phyloP scores from a whole-genome alignment of 1,140 invertebrate genomes.

The Oreohelix idahoensis region DNA sequence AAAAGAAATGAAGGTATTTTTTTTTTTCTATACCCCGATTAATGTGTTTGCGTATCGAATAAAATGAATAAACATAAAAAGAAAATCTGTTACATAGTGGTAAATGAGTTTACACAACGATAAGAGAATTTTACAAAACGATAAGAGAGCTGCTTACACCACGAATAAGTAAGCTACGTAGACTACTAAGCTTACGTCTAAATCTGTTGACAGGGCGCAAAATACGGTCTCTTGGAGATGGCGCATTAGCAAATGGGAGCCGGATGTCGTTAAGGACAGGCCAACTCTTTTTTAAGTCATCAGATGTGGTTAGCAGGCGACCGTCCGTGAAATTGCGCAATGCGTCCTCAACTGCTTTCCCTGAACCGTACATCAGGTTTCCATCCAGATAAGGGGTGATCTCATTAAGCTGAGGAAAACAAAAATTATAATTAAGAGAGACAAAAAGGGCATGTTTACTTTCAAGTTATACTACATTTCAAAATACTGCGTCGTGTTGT shows the following conservation, averaged over 20 bases:
- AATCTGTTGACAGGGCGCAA: slow-evolving; percentile 59
- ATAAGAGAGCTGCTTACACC: too few species aligned
- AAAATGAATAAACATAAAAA: too few species aligned
- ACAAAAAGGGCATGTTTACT: too few species aligned
- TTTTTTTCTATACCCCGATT: too few species aligned
- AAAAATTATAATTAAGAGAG: too few species aligned
- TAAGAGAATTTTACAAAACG: too few species aligned
- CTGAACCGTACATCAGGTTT: slow-evolving; percentile 77
- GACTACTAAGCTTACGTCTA: too few species aligned
- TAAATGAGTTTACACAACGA: background rate
- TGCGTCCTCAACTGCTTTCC: slow-evolving; percentile 77
- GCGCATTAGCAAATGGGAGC: slow-evolving; percentile 78
- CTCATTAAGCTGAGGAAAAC: slow-evolving; percentile 76
- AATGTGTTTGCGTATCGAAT: too few species aligned
- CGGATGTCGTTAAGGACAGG: slow-evolving; percentile 75
- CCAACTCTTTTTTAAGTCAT: slow-evolving; percentile 40
- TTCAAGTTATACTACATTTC: too few species aligned
- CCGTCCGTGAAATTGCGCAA: slow-evolving; percentile 75
- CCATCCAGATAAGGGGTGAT: slow-evolving; percentile 80
- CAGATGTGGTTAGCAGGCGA: slow-evolving; percentile 59
- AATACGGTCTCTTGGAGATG: slow-evolving; percentile 75
- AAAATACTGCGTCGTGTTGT: too few species aligned
- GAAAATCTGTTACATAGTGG: background rate
- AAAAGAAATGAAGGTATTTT: too few species aligned
- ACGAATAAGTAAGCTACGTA: too few species aligned